Evolutionary conservation across 1,140 invertebrate genomes (phyloP).

Genomic region (Drosophila triauraria): DNA sequence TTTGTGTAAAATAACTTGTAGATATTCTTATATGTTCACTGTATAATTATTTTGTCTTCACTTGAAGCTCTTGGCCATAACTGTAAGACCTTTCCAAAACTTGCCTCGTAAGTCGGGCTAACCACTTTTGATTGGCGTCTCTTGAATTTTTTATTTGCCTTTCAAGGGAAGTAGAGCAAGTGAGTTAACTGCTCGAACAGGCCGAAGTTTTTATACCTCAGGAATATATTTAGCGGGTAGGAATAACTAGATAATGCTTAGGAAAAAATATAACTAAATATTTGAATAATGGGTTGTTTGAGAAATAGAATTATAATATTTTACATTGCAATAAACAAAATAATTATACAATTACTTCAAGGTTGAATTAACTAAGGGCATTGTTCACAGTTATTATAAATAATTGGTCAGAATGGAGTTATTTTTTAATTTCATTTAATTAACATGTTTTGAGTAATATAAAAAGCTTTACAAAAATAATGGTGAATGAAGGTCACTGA

Average conservation of each 20-base stretch:
- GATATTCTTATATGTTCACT: not conserved
- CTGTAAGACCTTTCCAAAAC: not conserved
- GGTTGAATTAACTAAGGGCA: not conserved
- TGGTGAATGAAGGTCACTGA: not conserved
- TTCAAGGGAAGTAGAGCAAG: not conserved
- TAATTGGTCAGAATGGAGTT: not conserved
- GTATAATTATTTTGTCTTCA: not conserved
- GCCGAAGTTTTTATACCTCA: too few species aligned
- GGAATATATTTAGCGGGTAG: too few species aligned
- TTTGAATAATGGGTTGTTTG: too few species aligned
- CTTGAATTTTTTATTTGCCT: not conserved
- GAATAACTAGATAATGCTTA: too few species aligned
- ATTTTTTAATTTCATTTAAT: slow-evolving; percentile 3
- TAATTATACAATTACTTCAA: not conserved
- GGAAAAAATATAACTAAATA: too few species aligned
- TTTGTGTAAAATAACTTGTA: too few species aligned
- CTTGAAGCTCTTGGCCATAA: not conserved
- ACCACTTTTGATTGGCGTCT: not conserved
- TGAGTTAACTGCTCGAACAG: too few species aligned
- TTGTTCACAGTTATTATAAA: not conserved
- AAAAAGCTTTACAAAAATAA: not conserved
- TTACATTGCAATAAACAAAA: too few species aligned
- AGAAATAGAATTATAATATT: not conserved
- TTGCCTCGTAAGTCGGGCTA: not conserved
- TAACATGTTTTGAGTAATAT: not conserved